Percentiles rank a stretch among this genome's conserved stretches.
phyloP scores from a whole-genome alignment of 2,113 vertebrate species.

The Ailurus styani region DNA sequence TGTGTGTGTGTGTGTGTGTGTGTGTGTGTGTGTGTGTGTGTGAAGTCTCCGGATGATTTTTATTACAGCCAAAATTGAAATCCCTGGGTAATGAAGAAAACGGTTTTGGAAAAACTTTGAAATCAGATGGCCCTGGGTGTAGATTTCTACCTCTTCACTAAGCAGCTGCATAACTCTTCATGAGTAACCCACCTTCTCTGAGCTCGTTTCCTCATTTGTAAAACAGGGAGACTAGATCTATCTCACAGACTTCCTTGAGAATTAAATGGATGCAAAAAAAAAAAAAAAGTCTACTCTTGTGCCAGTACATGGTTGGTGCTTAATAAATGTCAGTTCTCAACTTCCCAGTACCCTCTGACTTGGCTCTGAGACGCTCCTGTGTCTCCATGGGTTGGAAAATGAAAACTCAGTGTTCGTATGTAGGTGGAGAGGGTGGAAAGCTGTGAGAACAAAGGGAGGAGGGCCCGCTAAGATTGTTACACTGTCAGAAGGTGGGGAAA shows the following conservation, averaged over 20 bases:
- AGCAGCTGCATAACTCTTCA: neutral
- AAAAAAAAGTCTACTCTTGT: neutral
- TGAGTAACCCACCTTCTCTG: neutral
- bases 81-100: neutral
- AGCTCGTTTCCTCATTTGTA: neutral
- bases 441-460: conserved; percentile 21
- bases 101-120: conserved; percentile 17
- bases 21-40: neutral
- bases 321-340: conserved; percentile 7
- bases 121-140: neutral
- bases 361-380: neutral
- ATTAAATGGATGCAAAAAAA: conserved; percentile 8
- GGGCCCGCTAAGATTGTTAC: neutral
- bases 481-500: neutral
- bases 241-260: conserved; percentile 7
- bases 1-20: neutral
- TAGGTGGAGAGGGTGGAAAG: neutral
- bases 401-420: conserved; percentile 37
- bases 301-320: neutral
- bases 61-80: neutral
- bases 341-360: neutral
- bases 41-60: conserved; percentile 8
- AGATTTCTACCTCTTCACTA: neutral
- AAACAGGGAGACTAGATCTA: neutral
- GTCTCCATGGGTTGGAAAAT: neutral